These are phyloP conservation scores for Ascidia mentula DNA, from an alignment of 23 tunicate genomes.

Conservation along the genomic window DNA sequence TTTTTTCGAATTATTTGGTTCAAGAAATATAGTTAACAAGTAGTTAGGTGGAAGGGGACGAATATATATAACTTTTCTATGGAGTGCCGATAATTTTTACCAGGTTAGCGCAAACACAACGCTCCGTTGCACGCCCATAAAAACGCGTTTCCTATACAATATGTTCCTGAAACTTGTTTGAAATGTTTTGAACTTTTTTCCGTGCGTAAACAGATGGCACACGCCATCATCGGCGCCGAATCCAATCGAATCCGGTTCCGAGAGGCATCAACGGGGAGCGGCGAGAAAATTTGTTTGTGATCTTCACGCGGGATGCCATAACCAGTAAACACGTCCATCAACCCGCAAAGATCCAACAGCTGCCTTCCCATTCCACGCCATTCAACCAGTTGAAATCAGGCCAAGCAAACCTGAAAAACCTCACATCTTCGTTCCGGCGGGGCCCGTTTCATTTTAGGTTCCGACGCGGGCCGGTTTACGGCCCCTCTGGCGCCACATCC, in stretches of 20 bases:
- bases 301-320: neutral
- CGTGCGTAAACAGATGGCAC: no score
- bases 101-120: no score
- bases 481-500: conserved; percentile 14
- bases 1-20: no score
- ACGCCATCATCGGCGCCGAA: no score
- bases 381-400: neutral
- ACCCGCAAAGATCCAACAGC: neutral
- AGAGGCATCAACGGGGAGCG: no score
- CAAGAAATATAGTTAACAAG: no score
- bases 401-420: neutral
- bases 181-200: no score
- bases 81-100: neutral
- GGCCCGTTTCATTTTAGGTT: neutral
- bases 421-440: neutral
- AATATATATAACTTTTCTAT: neutral
- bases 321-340: neutral
- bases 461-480: neutral
- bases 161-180: no score
- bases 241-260: neutral
- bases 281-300: conserved; percentile 12
- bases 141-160: no score
- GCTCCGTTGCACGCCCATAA: no score
- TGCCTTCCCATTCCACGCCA: neutral
- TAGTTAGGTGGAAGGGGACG: neutral